Base-by-base conservation (phyloP, 2,797 vertebrate species). In the Tapera naevia region DNA sequence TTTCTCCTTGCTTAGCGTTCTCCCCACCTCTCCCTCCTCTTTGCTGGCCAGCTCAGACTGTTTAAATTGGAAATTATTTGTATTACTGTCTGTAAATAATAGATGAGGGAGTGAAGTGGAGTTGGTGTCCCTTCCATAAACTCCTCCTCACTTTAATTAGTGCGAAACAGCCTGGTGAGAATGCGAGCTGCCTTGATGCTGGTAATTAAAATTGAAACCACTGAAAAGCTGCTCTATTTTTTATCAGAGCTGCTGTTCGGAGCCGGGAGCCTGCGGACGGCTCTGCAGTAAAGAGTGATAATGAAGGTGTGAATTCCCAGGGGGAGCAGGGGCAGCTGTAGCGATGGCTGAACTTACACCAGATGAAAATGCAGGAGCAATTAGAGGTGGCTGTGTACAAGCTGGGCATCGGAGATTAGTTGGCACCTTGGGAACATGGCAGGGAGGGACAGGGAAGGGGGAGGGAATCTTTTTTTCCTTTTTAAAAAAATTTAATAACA, bases 61-160 rank as follows among this genome's bases (percentile, higher is more conserved):
- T 99, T 99, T 99, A 99, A 98, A 99, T 99, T 98, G 98, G 98
- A 99, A 99, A 99, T 97, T 98, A 99, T 99, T 99, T 99, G 99
- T 99, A 99, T 98, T 99, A 98, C 98, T 98, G 95, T 94, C 98
- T 98, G 98, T 99, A 99, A 99, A 99, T 99, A 99, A 99, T 99
- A 98, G 98, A 99, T 99, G 98, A 99, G 98, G 98, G 98, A 98
- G 98, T 97, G 97, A 98, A 98, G 98, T 99, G 97, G 98, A 98
- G 98, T 98, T 98, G 98, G 97, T 98, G 98, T 99, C 98, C 98
- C 98, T 98, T 98, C 98, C 98, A 98, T 98, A 98, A 99, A 99
- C 98, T 98, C 98, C 98, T 98, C 98, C 98, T 97, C 96, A 95
- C 98, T 99, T 99, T 99, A 99, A 99, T 99, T 99, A 99, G 98